A percentile compares a stretch with the other conserved stretches of the same genome.
phyloP scores from a whole-genome alignment of 2,797 vertebrate genomes.

The Thalassophryne amazonica region DNA sequence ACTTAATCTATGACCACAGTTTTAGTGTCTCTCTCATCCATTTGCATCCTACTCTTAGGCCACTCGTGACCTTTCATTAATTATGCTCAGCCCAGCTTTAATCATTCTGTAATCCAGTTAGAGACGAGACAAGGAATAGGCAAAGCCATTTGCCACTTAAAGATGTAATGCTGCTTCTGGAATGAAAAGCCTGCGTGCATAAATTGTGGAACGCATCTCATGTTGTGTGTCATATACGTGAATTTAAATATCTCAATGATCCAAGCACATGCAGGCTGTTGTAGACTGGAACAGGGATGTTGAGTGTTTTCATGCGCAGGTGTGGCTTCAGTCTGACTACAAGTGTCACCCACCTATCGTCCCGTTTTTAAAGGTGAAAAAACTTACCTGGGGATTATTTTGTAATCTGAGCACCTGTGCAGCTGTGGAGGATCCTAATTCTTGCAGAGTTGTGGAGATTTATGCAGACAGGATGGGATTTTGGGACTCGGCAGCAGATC shows the following conservation, averaged over 20 bases:
- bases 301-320: conserved; percentile 59
- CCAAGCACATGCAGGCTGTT: conserved; percentile 29
- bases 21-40: conserved; percentile 68
- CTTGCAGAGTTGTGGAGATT: conserved; percentile 63
- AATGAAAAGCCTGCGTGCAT: conserved; percentile 76
- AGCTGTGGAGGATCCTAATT: conserved; percentile 67
- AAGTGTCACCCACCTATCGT: conserved; percentile 53
- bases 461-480: conserved; percentile 66
- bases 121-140: conserved; percentile 72
- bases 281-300: conserved; percentile 34
- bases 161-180: conserved; percentile 58
- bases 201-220: conserved; percentile 56
- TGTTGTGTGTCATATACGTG: conserved; percentile 52
- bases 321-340: conserved; percentile 71
- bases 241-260: conserved; percentile 68
- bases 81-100: conserved; percentile 78
- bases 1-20: conserved; percentile 72
- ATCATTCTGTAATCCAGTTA: conserved; percentile 76
- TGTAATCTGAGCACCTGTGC: conserved; percentile 76
- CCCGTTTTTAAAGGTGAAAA: conserved; percentile 71
- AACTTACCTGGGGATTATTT: conserved; percentile 79
- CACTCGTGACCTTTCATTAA: conserved; percentile 86
- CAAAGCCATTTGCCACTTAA: conserved; percentile 70
- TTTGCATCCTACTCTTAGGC: conserved; percentile 79
- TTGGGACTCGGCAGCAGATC: conserved; percentile 42